These are phyloP conservation scores for Neoascia interrupta DNA, from an alignment of 2,888 invertebrate genomes.

Conservation along the genomic window DNA sequence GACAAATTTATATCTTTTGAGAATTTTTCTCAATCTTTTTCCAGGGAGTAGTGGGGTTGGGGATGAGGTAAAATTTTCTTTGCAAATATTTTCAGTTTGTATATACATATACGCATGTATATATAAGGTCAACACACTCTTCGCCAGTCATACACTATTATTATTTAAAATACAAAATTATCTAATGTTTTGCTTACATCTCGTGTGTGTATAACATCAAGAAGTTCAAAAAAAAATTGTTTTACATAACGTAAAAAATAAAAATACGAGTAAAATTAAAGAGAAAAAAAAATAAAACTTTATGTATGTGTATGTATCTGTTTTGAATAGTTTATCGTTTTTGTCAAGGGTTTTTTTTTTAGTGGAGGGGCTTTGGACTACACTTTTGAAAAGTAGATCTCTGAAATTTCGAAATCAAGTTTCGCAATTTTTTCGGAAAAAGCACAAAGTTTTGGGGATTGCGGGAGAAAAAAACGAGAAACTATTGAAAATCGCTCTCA, in stretches of 20 bases:
- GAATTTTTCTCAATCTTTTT: not conserved
- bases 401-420: not conserved
- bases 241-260: conserved; percentile 62
- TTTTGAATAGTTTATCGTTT: conserved; percentile 37
- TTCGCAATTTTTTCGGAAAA: conserved; percentile 10
- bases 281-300: conserved; percentile 36
- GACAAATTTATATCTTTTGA: not conserved
- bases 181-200: conserved; percentile 63
- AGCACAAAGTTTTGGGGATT: conserved; percentile 4
- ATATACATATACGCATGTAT: not conserved
- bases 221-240: conserved; percentile 22
- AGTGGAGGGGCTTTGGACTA: not conserved
- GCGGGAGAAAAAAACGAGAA: conserved; percentile 13
- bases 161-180: conserved; percentile 57
- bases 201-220: conserved; percentile 45
- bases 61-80: conserved; percentile 56
- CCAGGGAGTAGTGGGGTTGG: too few species aligned
- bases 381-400: conserved; percentile 12
- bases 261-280: conserved; percentile 44
- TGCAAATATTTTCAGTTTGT: conserved; percentile 33
- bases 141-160: conserved; percentile 69
- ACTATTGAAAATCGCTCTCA: conserved; percentile 51
- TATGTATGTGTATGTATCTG: conserved; percentile 10
- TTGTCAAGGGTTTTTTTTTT: conserved; percentile 14
- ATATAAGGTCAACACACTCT: conserved; percentile 65